A percentile compares a stretch with the other conserved stretches of the same genome.
phyloP scores from a whole-genome alignment of 1,140 invertebrate species.

The Macrostomum lignano region DNA sequence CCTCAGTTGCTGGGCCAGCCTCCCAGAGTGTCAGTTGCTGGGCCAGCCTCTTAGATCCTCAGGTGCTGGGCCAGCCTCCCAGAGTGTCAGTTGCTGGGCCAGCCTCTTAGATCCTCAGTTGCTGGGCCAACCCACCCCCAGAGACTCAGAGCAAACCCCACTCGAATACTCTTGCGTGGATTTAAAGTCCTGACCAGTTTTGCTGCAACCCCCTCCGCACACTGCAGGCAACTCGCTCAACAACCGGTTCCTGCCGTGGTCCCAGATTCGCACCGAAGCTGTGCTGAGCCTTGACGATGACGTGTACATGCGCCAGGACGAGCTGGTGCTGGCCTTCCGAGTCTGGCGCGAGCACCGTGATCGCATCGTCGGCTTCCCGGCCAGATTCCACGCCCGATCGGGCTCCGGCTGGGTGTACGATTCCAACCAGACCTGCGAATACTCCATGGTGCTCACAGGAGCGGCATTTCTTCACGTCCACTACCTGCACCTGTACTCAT shows the following conservation, averaged over 20 bases:
- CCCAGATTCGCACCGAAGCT: conserved; percentile 82
- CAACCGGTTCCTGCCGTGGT: conserved; percentile 79
- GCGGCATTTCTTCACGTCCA: conserved; percentile 91
- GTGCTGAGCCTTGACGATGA: conserved; percentile 89
- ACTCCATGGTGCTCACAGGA: conserved; percentile 89
- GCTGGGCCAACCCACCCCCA: no score
- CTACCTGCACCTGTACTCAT: conserved; percentile 72
- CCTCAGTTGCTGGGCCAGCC: no score
- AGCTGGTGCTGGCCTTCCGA: conserved; percentile 91
- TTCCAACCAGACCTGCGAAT: conserved; percentile 91
- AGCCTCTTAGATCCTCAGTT: no score
- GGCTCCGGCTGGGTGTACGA: conserved; percentile 58
- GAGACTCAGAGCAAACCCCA: no score
- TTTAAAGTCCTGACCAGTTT: no score
- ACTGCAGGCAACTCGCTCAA: conserved; percentile 68
- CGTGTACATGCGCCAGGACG: conserved; percentile 76
- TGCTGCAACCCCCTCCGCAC: no score
- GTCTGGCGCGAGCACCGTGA: conserved; percentile 91
- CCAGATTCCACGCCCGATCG: conserved; percentile 66
- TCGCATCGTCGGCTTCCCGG: conserved; percentile 83
- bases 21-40: no score
- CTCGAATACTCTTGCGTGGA: no score
- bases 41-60: no score
- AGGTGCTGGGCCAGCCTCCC: no score
- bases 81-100: no score